Conservation (phyloP, 2,888 invertebrate species). For the Pheosia tremula region DNA sequence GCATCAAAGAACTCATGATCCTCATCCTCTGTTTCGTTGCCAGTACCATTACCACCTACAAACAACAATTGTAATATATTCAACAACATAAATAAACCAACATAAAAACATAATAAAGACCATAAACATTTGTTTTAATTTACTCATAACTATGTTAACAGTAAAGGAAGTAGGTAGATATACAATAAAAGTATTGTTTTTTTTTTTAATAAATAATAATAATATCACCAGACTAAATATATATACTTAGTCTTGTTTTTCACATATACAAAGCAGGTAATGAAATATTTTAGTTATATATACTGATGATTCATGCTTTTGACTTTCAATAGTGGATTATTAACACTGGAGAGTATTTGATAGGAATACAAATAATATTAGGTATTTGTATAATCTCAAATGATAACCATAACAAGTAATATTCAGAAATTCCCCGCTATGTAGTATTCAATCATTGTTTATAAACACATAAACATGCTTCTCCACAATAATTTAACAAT, state of each 20-base stretch:
- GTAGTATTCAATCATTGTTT: neutral
- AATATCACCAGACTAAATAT: no score
- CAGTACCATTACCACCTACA: conserved; percentile 79
- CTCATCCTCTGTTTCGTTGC: conserved; percentile 87
- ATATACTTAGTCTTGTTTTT: no score
- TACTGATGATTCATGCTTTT: neutral
- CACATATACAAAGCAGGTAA: neutral
- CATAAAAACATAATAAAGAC: neutral
- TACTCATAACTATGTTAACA: no score
- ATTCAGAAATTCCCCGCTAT: neutral
- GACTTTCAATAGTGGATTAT: neutral
- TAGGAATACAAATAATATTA: neutral
- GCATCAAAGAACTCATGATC: conserved; percentile 91
- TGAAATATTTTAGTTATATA: neutral
- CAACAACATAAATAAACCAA: neutral
- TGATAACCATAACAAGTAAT: neutral
- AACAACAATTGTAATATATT: neutral
- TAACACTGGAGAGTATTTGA: no score
- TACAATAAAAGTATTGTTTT: no score
- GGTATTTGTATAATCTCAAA: neutral
- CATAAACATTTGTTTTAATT: no score
- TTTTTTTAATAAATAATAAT: no score
- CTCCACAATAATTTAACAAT: neutral
- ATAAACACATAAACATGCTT: neutral
- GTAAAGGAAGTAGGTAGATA: no score